Conservation (phyloP, 2,888 invertebrate genomes). For the Unio delphinus region DNA sequence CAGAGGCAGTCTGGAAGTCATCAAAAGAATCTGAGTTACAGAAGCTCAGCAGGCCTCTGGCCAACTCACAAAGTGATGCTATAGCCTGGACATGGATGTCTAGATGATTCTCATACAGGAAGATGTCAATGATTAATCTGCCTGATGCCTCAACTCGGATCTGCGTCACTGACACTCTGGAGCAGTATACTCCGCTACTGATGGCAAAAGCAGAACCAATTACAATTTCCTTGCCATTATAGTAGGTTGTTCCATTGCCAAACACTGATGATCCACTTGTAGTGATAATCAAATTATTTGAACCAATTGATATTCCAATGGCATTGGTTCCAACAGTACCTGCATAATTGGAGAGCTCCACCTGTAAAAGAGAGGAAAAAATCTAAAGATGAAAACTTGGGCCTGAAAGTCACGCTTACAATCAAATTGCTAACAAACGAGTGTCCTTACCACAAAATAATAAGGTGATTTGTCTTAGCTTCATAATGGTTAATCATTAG, state of each 20-base stretch:
- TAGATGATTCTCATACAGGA: constrained; percentile 9
- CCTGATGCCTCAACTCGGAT: constrained; percentile 6
- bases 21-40: constrained; percentile 16
- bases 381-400: no score
- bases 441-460: no score
- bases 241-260: background rate
- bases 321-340: no score
- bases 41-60: constrained; percentile 21
- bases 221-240: constrained; percentile 7
- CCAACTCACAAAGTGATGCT: constrained; percentile 8
- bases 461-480: no score
- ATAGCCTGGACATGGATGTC: constrained; percentile 12
- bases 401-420: no score
- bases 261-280: no score
- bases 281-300: no score
- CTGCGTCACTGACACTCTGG: constrained; percentile 7
- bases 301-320: no score
- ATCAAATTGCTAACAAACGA: no score
- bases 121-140: constrained; percentile 11
- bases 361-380: no score
- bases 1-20: constrained; percentile 35
- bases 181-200: constrained; percentile 4
- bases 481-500: no score
- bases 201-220: constrained; percentile 10
- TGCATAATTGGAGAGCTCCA: no score